Evolutionary conservation across 1,140 invertebrate genomes (phyloP).

Genomic region (Tachypleus tridentatus): DNA sequence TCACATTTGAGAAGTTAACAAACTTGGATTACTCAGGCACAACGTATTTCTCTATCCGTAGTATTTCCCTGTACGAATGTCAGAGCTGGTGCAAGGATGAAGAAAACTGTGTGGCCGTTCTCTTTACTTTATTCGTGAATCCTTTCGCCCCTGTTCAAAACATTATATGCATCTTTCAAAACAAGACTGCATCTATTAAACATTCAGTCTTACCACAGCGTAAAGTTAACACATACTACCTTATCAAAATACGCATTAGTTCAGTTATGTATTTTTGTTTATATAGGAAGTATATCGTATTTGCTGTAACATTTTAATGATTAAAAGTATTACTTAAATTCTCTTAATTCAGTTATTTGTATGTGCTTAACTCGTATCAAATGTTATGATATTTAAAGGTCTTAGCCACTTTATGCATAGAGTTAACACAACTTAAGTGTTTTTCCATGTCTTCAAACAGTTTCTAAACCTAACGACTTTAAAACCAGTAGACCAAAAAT

Average conservation of each 20-base stretch:
- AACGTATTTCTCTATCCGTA: conserved; percentile 82
- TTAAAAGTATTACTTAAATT: no score
- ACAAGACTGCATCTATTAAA: conserved; percentile 78
- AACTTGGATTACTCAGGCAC: conserved; percentile 80
- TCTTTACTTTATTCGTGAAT: conserved; percentile 84
- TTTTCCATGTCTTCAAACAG: no score
- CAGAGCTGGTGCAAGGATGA: conserved; percentile 89
- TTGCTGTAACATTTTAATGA: no score
- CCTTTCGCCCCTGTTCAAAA: conserved; percentile 82
- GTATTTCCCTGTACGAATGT: conserved; percentile 83
- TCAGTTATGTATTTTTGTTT: conserved; percentile 49
- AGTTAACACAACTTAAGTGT: no score
- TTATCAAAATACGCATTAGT: conserved; percentile 81
- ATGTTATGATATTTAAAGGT: no score
- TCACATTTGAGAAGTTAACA: conserved; percentile 85
- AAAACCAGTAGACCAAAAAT: no score
- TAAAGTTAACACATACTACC: conserved; percentile 85
- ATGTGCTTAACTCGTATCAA: no score
- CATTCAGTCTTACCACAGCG: conserved; percentile 60
- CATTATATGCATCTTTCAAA: conserved; percentile 80
- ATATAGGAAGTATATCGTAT: no score
- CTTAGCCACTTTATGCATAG: no score
- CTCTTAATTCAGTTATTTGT: no score
- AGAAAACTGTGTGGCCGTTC: conserved; percentile 73
- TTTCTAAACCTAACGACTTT: no score